Evolutionary conservation across 2,113 vertebrate species (phyloP), one percentile per base, ranked within the genome.

Genomic region (Microtus richardsoni): DNA sequence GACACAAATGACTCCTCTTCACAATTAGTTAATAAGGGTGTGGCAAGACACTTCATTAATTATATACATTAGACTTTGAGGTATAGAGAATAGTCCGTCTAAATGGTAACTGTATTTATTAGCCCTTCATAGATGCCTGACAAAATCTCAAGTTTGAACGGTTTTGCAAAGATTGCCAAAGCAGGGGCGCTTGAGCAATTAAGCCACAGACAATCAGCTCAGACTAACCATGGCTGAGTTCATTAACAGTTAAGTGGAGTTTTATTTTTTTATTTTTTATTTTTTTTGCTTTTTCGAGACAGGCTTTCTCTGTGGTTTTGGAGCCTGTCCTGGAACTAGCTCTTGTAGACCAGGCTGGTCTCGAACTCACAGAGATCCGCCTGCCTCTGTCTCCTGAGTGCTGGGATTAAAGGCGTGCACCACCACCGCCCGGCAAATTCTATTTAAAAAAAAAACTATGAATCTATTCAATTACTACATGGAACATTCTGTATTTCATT

Each of bases 361-460:
- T n/a, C n/a, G n/a, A n/a, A n/a, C n/a, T n/a, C n/a, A n/a, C n/a
- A n/a, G n/a, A n/a, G n/a, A n/a, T n/a, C n/a, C n/a, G n/a, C n/a
- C n/a, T n/a, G n/a, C n/a, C n/a, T n/a, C n/a, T n/a, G n/a, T n/a
- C n/a, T n/a, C n/a, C n/a, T n/a, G n/a, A n/a, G n/a, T n/a, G n/a
- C n/a, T n/a, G 41, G 41, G 41, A 44, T 44, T 44, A 44, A 44
- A 44, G 41, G 41, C 41, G 41, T 44, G 41, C 41, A 44, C 41
- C 41, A 44, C 41, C 41, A 44, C 41, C 41, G 41, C 41, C 41
- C 4, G 41, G 41, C 41, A 44, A 47, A 17, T 36, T 88, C 91
- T 87, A 47, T 82, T 93, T 89, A 87, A 84, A 96, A 94, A 78
- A 93, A 80, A 96, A 95, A 74, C 89, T 79, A 79, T 91, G 79